A percentile compares a stretch with the other conserved stretches of the same genome.
phyloP scores from a whole-genome alignment of 2,113 vertebrate species.

The Boleophthalmus pectinirostris region DNA sequence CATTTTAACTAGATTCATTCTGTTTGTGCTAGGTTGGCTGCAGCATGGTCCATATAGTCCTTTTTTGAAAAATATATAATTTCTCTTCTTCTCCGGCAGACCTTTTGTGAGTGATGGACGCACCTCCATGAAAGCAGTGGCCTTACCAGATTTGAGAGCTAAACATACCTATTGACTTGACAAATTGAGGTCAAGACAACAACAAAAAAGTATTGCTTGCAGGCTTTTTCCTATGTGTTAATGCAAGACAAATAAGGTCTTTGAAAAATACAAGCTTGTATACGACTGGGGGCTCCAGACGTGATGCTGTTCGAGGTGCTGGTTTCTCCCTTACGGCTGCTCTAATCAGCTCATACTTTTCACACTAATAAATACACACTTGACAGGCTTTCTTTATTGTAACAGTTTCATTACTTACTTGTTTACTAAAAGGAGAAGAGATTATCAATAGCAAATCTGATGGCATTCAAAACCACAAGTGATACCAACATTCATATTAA shows the following conservation, averaged over 20 bases:
- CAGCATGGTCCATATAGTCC: neutral
- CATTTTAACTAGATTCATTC: too few species aligned
- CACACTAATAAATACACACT: constrained; percentile 40
- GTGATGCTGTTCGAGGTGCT: constrained; percentile 7
- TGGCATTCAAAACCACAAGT: constrained; percentile 43
- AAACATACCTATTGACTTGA: constrained; percentile 7
- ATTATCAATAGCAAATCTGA: constrained; percentile 50
- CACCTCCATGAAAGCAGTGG: neutral
- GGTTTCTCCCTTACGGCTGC: constrained; percentile 20
- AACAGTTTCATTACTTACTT: constrained; percentile 53
- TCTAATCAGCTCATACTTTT: constrained; percentile 23
- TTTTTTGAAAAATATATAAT: neutral
- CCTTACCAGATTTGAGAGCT: neutral
- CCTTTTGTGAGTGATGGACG: neutral
- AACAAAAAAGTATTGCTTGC: neutral
- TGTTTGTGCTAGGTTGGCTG: neutral
- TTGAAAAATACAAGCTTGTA: neutral
- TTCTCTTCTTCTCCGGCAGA: neutral
- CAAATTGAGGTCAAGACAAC: constrained; percentile 4
- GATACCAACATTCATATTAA: constrained; percentile 58
- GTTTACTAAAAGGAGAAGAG: constrained; percentile 49
- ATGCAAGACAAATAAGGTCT: constrained; percentile 6
- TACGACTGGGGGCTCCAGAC: neutral
- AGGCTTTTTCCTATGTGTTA: constrained; percentile 1
- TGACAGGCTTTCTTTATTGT: constrained; percentile 44